Evolutionary conservation across 2,888 invertebrate species (phyloP).

Genomic region (Blera fallax): DNA sequence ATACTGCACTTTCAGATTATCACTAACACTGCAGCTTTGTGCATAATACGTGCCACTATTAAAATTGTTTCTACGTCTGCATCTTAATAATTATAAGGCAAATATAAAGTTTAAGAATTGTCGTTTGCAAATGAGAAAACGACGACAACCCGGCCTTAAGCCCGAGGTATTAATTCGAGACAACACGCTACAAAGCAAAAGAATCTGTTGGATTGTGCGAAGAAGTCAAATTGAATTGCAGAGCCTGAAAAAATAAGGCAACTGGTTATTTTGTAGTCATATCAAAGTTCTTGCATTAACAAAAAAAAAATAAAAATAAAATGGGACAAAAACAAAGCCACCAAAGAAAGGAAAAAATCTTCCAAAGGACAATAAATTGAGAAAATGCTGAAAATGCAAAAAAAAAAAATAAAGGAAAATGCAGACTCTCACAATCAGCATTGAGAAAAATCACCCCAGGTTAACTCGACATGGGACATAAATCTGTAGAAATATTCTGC

Average conservation of each 20-base stretch:
- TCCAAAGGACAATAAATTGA: constrained; percentile 28
- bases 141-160: constrained; percentile 27
- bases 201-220: constrained; percentile 9
- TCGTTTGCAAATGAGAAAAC: constrained; percentile 15
- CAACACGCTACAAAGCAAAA: constrained; percentile 29
- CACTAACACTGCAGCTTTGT: neutral
- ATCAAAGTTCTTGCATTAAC: constrained; percentile 26
- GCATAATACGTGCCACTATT: constrained; percentile 54
- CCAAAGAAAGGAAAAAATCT: constrained; percentile 2
- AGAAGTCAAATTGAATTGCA: constrained; percentile 34
- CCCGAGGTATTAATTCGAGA: constrained; percentile 47
- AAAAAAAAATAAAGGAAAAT: neutral
- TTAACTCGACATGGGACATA: constrained; percentile 64
- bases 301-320: neutral
- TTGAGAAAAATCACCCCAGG: constrained; percentile 48
- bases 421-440: constrained; percentile 16
- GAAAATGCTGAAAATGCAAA: constrained; percentile 5
- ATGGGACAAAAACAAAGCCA: constrained; percentile 19
- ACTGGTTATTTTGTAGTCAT: neutral
- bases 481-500: constrained; percentile 57
- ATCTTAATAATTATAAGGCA: neutral
- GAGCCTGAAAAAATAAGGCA: neutral
- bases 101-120: constrained; percentile 1
- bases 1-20: neutral
- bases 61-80: constrained; percentile 12